Evolutionary conservation across 1,140 invertebrate genomes (phyloP), one percentile per base, ranked within the genome.

Genomic region (Paraescarpia echinospica): DNA sequence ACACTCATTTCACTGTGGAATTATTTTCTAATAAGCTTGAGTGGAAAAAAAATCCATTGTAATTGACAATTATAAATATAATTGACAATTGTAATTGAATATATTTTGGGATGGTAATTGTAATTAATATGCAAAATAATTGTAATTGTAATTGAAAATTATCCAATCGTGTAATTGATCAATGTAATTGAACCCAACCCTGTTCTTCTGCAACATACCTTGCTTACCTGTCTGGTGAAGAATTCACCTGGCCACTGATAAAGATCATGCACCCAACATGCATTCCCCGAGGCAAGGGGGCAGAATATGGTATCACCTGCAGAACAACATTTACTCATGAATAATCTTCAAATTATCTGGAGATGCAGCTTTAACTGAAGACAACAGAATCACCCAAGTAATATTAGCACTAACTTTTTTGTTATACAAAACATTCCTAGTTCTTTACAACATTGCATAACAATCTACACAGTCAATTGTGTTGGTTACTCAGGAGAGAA

Each of bases 261-360:
- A 97, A 94, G 88, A 97, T 96, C 96, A 97, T 97, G 93, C 96
- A 96, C 9, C 97, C 97, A 14, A 97, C 96, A 94, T 95, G 95
- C 92, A 97, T 95, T 5, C 97, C 97, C 14, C 96, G 96, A 2
- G 96, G 96, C 77, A 97, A 96, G 1, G 95, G 95, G 48, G 96
- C 96, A 34, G 96, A 94, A 92, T 96, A 97, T 94, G 97, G 97
- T 92, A 97, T 94, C 34, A 94, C 93, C 97, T 97, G 95, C 0
- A 95, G 95, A 92, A 93, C 94, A 93, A 94, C 59, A 27, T 77
- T 6, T 77, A 77, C 59, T 77, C 2, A 27, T 77, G 59, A 77
- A 77, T 77, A 77, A 77, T 27, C 22, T 77, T 77, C 59, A 77
- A 77, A 77, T 6, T 41, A 41, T 12, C 41, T 41, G 4, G 41